Evolutionary conservation across 1,140 invertebrate genomes (phyloP).

Genomic region (Hesperophylax magnus): DNA sequence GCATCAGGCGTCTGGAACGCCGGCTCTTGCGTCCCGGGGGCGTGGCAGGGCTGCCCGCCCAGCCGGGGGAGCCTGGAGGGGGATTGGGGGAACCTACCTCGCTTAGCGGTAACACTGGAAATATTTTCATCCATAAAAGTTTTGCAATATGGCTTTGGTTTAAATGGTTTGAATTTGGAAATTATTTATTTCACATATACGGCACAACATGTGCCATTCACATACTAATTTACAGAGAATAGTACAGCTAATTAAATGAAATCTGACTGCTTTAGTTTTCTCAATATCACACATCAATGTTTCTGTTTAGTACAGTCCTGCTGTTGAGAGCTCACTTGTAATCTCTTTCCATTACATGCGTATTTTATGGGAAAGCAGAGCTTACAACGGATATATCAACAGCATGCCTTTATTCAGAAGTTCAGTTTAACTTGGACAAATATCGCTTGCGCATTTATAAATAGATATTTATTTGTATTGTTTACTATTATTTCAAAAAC

Average conservation of each 20-base stretch:
- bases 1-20: constrained; percentile 40
- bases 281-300: neutral
- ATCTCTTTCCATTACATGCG: too few species aligned
- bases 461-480: too few species aligned
- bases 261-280: neutral
- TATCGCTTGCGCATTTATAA: neutral
- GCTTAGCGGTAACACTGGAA: neutral
- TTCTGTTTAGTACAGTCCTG: too few species aligned
- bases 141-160: neutral
- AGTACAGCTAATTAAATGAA: too few species aligned
- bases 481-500: too few species aligned
- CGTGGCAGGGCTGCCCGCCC: constrained; percentile 9
- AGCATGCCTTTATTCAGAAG: too few species aligned
- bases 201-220: too few species aligned
- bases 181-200: too few species aligned
- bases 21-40: constrained; percentile 1
- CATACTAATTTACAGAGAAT: too few species aligned
- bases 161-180: neutral
- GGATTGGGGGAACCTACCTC: neutral
- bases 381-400: too few species aligned
- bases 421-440: neutral
- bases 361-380: too few species aligned
- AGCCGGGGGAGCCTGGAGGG: neutral
- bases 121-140: neutral
- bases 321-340: too few species aligned